Evolutionary conservation across 1,140 invertebrate species (phyloP), one percentile per base, ranked within the genome.

Genomic region (Brachionus calyciflorus): DNA sequence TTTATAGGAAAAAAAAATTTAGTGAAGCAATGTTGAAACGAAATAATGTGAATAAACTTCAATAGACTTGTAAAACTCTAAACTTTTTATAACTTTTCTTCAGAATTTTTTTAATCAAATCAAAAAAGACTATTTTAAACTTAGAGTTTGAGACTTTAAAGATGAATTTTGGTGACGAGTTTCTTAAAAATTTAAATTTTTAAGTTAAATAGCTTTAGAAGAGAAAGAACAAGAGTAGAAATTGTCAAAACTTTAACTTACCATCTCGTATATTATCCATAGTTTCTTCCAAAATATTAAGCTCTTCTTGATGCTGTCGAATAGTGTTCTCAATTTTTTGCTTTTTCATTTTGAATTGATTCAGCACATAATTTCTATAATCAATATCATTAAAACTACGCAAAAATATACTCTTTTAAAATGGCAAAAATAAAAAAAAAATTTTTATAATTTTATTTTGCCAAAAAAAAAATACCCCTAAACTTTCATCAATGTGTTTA

Each of bases 221-320:
- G n/a, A n/a, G n/a, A n/a, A n/a, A n/a, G n/a, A n/a, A n/a, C n/a
- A n/a, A n/a, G n/a, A n/a, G n/a, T n/a, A n/a, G n/a, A n/a, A n/a
- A n/a, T n/a, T n/a, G n/a, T 55, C 24, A 26, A 55, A 30, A 51
- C 17, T 48, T 48, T n/a, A 48, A 30, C 19, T 26, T 65, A 65
- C 60, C 60, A 37, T 65, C 69, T 33, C 69, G 21, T 21, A 73
- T 73, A 41, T 55, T 73, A 21, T 73, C 69, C 69, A 73, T 73
- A 17, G 69, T 73, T 41, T 73, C 69, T 33, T 73, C 69, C 7
- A 73, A 33, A 12, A 73, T 73, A 51, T 73, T 73, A 0, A 73
- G 48, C 41, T 73, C 69, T 33, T 73, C 69, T 41, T 73, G 69
- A 12, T 73, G 69, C 51, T 73, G 49, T 55, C 26, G 37, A 26